Evolutionary conservation across 2,113 vertebrate genomes (phyloP).

Genomic region (Phaethon lepturus): DNA sequence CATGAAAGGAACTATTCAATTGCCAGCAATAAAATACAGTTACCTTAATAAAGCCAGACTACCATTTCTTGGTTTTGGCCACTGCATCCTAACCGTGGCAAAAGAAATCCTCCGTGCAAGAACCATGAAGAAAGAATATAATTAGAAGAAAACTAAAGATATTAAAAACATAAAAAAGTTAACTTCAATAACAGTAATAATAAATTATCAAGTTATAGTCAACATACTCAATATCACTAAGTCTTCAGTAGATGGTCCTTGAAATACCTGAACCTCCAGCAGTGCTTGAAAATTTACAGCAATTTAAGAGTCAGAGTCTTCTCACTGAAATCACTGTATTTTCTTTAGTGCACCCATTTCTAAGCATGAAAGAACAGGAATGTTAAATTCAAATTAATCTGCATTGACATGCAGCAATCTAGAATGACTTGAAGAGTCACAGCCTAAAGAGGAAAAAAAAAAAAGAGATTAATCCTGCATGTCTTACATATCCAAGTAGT

Average conservation of each 20-base stretch:
- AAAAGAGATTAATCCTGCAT: conserved; percentile 19
- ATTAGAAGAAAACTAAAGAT: neutral
- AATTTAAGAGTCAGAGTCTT: conserved; percentile 23
- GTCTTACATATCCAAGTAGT: neutral
- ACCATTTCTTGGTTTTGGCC: neutral
- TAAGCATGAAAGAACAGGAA: conserved; percentile 52
- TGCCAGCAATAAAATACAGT: neutral
- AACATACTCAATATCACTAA: conserved; percentile 33
- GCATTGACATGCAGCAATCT: neutral
- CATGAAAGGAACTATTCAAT: neutral
- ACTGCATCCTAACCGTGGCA: neutral
- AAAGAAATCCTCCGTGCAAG: neutral
- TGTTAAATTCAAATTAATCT: conserved; percentile 54
- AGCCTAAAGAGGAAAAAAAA: conserved; percentile 7
- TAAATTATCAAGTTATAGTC: neutral
- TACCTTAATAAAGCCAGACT: neutral
- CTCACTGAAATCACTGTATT: conserved; percentile 42
- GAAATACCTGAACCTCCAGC: conserved; percentile 38
- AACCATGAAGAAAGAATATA: neutral
- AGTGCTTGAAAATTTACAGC: conserved; percentile 48
- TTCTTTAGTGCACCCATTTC: neutral
- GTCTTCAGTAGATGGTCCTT: neutral
- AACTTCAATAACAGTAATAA: conserved; percentile 19
- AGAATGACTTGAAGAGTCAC: conserved; percentile 10
- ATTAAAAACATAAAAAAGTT: conserved; percentile 28